These are phyloP conservation scores for Euphysa ruthae DNA, from an alignment of 30 jellyfish, hydroid and myxozoan species.

Conservation along the genomic window DNA sequence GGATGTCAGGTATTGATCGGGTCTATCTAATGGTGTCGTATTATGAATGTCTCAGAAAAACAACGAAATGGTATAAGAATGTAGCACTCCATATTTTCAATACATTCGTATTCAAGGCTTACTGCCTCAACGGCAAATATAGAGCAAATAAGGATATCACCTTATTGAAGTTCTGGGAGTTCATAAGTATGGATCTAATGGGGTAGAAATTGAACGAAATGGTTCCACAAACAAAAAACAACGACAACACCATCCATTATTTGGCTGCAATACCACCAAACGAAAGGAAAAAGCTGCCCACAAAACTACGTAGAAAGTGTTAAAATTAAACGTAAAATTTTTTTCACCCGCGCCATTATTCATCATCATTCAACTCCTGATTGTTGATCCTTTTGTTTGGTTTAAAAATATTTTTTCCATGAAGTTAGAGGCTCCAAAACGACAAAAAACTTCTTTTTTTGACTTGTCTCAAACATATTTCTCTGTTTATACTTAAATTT, in stretches of 20 bases:
- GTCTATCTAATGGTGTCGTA: conserved; percentile 23
- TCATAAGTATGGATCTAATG: not conserved
- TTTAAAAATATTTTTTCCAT: too few species aligned
- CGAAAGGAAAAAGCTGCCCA: conserved; percentile 23
- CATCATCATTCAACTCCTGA: too few species aligned
- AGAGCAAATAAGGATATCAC: not conserved
- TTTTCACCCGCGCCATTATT: too few species aligned
- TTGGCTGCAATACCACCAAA: conserved; percentile 17
- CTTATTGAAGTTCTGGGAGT: conserved; percentile 14
- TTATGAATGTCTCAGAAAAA: conserved; percentile 10
- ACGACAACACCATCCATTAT: conserved; percentile 17
- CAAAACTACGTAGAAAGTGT: conserved; percentile 20
- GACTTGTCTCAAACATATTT: too few species aligned
- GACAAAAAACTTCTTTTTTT: too few species aligned
- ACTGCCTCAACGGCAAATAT: conserved; percentile 10
- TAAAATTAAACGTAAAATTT: conserved; percentile 13
- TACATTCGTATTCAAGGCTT: too few species aligned
- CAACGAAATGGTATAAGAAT: conserved; percentile 8
- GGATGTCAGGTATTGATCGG: conserved; percentile 28
- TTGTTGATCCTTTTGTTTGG: too few species aligned
- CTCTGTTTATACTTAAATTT: too few species aligned
- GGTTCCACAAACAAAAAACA: too few species aligned
- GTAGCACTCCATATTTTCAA: conserved; percentile 19
- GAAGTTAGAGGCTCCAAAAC: too few species aligned
- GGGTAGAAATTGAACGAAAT: not conserved